phyloP scores from a whole-genome alignment of 2,113 vertebrate genomes.

The Mus spicilegus region DNA sequence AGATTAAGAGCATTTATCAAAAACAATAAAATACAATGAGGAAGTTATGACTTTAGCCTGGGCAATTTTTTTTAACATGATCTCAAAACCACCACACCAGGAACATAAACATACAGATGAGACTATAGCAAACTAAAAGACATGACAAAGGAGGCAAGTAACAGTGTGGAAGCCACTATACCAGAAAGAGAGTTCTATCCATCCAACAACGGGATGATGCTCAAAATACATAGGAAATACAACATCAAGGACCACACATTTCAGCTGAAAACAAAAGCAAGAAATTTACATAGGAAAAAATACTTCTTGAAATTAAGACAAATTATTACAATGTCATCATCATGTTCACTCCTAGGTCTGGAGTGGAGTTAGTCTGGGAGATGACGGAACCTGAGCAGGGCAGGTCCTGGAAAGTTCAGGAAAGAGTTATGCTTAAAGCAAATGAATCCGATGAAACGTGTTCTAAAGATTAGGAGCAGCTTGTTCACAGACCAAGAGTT shows the following conservation, averaged over 20 bases:
- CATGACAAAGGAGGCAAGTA: not conserved
- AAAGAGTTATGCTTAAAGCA: not conserved
- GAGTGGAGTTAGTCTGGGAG: not conserved
- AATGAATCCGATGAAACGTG: not conserved
- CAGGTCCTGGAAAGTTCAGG: not conserved
- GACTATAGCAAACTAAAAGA: not conserved
- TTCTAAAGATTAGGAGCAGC: not conserved
- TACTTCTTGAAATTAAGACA: not conserved
- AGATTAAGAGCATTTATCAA: constrained; percentile 2
- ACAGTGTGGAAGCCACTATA: not conserved
- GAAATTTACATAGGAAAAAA: not conserved
- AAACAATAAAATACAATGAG: not conserved
- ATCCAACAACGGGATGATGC: not conserved
- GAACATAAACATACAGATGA: not conserved
- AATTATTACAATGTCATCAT: not conserved
- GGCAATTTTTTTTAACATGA: not conserved
- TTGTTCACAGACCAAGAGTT: not conserved
- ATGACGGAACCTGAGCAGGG: not conserved
- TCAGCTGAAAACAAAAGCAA: not conserved
- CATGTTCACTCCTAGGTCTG: not conserved
- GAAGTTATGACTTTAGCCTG: not conserved
- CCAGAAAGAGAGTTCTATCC: too few relatives aligned
- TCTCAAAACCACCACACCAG: not conserved
- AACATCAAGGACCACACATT: not conserved
- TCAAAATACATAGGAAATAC: not conserved